Base-by-base conservation (phyloP, 2,113 vertebrate genomes). In the Erpornis zantholeuca region DNA sequence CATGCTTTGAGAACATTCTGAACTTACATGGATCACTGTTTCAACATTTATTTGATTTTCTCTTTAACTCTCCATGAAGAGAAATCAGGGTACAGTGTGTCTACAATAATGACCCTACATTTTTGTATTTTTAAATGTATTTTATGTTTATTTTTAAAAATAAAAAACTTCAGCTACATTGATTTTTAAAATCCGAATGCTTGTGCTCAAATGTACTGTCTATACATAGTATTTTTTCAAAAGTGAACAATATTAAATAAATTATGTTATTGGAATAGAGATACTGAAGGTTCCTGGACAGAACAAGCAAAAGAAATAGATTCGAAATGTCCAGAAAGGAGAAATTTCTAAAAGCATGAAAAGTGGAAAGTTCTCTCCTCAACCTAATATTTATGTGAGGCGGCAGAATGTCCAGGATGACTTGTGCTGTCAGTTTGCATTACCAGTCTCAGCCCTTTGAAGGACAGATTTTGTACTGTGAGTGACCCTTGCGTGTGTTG, bases 311-410 rank as follows among this genome's bases (percentile, higher is more conserved):
- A 98, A 96, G 57, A 95, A 35, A 97, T 98, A 57, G 96, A 98
- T 96, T 98, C 98, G 3, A 97, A 98, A 94, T 98, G 93, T 97
- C 97, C 98, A 10, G 98, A 98, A 98, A 98, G 91, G 95, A 98
- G 88, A 98, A 89, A 83, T 98, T 98, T 69, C 97, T 97, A 44
- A 98, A 98, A 94, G 98, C 98, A 71, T 97, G 97, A 98, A 98
- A 98, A 93, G 96, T 88, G 52, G 98, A 98, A 95, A 98, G 94
- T 86, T 98, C 95, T 40, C 97, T 98, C 49, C 98, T 98, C 93
- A 99, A 98, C 54, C 97, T 97, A 33, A 95, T 98, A 96, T 97
- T 98, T 82, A 97, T 97, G 97, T 97, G 97, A 86, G 97, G 98
- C 19, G 92, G 98, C 72, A 97, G 97, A 65, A 96, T 88, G 12